Evolutionary conservation across 2,113 vertebrate species (phyloP).

Genomic region (Rhinolophus ferrumequinum): DNA sequence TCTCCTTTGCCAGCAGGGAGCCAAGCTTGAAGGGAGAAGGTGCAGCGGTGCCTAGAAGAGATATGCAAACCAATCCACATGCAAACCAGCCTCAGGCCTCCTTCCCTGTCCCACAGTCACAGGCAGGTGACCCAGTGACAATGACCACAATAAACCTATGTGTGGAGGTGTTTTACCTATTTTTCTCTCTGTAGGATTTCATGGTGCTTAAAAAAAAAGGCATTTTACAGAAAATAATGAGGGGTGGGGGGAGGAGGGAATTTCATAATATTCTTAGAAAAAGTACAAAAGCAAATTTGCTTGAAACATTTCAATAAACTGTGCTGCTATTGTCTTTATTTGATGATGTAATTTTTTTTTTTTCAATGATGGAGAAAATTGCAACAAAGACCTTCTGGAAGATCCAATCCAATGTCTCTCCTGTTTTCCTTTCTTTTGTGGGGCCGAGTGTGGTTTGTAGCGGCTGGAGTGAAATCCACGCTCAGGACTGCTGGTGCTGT

Average conservation of each 20-base stretch:
- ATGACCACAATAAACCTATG: constrained; percentile 46
- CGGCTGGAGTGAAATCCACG: background rate
- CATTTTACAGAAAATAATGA: constrained; percentile 80
- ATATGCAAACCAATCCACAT: constrained; percentile 56
- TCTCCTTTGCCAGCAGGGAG: background rate
- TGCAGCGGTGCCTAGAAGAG: background rate
- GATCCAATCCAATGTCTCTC: constrained; percentile 64
- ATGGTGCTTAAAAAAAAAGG: constrained; percentile 84
- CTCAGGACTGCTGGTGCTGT: background rate
- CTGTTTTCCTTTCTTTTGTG: constrained; percentile 67
- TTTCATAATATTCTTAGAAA: constrained; percentile 80
- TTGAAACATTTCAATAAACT: constrained; percentile 83
- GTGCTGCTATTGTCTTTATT: constrained; percentile 87
- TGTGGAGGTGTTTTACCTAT: constrained; percentile 67
- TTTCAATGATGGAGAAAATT: constrained; percentile 80
- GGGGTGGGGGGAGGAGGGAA: constrained; percentile 47
- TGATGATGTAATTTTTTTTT: constrained; percentile 84
- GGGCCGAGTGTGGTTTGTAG: background rate
- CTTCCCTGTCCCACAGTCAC: constrained; percentile 36
- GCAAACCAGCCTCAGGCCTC: constrained; percentile 13
- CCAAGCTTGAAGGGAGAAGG: constrained; percentile 27
- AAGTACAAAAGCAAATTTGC: constrained; percentile 79
- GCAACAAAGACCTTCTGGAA: constrained; percentile 86
- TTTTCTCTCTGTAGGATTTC: constrained; percentile 78
- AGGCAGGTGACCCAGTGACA: constrained; percentile 43